Conservation (phyloP, 2,888 invertebrate species). For the Tinea pellionella region DNA sequence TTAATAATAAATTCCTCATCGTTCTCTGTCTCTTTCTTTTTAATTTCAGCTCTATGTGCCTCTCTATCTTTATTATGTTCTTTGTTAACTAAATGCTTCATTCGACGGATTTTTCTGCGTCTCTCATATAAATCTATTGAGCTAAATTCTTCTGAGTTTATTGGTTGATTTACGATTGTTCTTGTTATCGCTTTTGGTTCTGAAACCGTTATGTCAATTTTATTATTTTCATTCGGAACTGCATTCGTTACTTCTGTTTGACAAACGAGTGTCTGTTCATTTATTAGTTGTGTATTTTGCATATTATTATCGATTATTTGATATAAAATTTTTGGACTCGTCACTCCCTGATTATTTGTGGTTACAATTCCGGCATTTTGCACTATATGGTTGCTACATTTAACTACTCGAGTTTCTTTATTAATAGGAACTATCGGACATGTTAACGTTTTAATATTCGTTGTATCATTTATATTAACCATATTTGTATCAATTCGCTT, state of each 20-base stretch:
- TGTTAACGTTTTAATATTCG: background rate
- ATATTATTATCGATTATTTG: constrained; percentile 36
- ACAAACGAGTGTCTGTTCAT: constrained; percentile 26
- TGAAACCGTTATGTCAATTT: constrained; percentile 36
- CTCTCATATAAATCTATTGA: constrained; percentile 67
- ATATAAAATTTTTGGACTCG: constrained; percentile 52
- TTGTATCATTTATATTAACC: background rate
- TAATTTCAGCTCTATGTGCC: constrained; percentile 28
- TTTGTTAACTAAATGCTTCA: constrained; percentile 44
- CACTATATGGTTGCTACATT: constrained; percentile 40
- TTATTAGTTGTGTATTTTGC: constrained; percentile 30
- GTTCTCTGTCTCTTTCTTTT: constrained; percentile 27
- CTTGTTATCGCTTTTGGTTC: constrained; percentile 50
- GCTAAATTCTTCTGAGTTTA: constrained; percentile 36
- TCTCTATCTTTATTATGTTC: constrained; percentile 29
- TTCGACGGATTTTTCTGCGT: constrained; percentile 51
- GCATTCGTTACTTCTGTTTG: too few relatives aligned
- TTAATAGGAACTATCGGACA: constrained; percentile 20
- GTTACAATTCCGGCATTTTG: constrained; percentile 27
- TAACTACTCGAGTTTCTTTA: constrained; percentile 44
- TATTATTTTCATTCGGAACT: constrained; percentile 28
- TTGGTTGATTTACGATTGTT: constrained; percentile 44
- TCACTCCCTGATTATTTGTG: constrained; percentile 43
- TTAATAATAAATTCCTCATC: constrained; percentile 23
- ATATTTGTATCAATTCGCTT: constrained; percentile 16